A percentile compares a stretch with the other conserved stretches of the same genome.
Evolutionary conservation across 2,113 vertebrate genomes (phyloP).

Genomic region (Baryphthengus martii): DNA sequence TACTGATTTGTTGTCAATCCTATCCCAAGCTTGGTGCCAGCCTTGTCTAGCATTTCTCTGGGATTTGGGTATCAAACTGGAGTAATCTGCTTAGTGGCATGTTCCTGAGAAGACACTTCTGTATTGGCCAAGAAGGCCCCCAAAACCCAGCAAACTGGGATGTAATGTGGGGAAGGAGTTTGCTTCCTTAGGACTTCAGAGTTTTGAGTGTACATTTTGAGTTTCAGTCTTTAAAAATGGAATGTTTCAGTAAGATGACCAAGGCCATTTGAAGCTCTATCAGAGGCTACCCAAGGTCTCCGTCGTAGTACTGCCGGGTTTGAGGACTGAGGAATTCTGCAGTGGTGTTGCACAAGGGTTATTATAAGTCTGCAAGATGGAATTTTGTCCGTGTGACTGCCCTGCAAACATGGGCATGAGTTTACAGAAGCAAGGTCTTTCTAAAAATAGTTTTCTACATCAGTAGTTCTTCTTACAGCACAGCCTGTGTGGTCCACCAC

Average conservation of each 20-base stretch:
- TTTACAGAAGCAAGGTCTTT: background rate
- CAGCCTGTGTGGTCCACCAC: background rate
- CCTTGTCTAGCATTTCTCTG: background rate
- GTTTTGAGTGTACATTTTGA: background rate
- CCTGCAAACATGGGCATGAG: background rate
- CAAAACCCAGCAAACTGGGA: background rate
- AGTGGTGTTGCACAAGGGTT: background rate
- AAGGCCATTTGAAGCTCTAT: background rate
- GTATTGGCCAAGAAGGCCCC: background rate
- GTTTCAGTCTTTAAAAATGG: background rate
- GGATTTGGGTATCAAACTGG: background rate
- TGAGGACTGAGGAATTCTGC: background rate
- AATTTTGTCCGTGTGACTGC: background rate
- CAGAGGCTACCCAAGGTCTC: background rate
- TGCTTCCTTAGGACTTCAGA: background rate
- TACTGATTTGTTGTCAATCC: background rate
- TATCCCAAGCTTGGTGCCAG: background rate
- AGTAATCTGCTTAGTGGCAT: background rate
- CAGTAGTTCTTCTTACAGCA: background rate
- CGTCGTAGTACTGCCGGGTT: background rate
- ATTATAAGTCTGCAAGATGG: background rate
- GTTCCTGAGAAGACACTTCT: background rate
- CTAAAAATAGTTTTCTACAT: background rate
- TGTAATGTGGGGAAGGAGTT: background rate
- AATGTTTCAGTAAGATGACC: background rate